phyloP scores from a whole-genome alignment of 2,797 vertebrate species.

The Sebastes oblongus region DNA sequence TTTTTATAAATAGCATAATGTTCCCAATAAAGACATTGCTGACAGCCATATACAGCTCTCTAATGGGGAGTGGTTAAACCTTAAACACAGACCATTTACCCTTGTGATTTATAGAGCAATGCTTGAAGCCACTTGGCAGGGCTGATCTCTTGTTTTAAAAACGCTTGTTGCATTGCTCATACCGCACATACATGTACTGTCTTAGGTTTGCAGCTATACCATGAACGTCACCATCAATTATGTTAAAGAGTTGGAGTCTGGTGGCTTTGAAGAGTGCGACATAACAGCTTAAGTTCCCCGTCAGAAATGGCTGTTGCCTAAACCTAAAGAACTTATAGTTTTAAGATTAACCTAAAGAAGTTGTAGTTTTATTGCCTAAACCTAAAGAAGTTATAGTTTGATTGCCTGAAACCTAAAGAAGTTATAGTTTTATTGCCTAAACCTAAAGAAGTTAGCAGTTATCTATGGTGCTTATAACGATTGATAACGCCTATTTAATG shows the following conservation, averaged over 20 bases:
- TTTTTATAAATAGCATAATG: conserved; percentile 52
- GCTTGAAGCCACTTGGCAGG: conserved; percentile 2
- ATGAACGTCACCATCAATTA: neutral
- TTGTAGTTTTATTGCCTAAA: no score
- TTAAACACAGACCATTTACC: conserved; percentile 60
- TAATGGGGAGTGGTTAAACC: conserved; percentile 64
- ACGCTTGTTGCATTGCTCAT: neutral
- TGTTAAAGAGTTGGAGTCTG: neutral
- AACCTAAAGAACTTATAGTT: no score
- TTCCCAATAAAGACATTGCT: conserved; percentile 50
- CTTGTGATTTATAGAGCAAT: conserved; percentile 61
- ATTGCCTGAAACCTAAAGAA: no score
- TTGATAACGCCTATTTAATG: no score
- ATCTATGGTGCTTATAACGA: no score
- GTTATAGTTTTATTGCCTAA: no score
- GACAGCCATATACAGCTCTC: conserved; percentile 56
- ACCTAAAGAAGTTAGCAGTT: no score
- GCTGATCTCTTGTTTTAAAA: conserved; percentile 17
- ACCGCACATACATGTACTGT: neutral
- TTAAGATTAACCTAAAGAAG: no score
- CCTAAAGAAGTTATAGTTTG: no score
- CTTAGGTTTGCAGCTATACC: neutral
- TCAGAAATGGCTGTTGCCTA: no score
- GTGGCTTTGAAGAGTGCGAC: no score
- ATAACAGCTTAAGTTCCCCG: no score